Percentiles rank a stretch among this genome's conserved stretches.
These are phyloP conservation scores for Ischnura elegans DNA, from an alignment of 2,888 invertebrate species.

Conservation along the genomic window DNA sequence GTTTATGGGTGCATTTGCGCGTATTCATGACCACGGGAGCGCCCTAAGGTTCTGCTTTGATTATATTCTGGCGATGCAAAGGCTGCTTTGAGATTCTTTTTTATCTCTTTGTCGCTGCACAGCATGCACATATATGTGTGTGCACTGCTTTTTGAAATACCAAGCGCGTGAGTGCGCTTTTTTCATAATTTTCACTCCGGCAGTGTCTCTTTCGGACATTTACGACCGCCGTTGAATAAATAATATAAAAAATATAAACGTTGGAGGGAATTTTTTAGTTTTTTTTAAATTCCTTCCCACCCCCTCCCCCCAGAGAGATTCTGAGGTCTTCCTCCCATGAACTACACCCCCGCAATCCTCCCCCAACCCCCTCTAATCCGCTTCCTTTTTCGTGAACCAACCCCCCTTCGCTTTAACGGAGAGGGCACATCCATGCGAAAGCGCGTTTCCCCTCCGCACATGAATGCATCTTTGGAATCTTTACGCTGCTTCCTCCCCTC, in stretches of 20 bases:
- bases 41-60: background rate
- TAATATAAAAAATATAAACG: background rate
- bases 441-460: background rate
- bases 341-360: background rate
- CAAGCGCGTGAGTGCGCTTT: too few relatives aligned
- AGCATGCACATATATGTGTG: background rate
- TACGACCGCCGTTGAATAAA: background rate
- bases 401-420: background rate
- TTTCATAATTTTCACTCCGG: slow-evolving; percentile 6
- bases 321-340: background rate
- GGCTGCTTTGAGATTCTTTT: background rate
- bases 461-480: slow-evolving; percentile 27
- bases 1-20: background rate
- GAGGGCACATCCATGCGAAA: background rate
- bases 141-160: background rate
- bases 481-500: background rate
- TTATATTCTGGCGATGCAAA: background rate
- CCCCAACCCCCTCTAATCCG: background rate
- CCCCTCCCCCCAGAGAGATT: too few relatives aligned
- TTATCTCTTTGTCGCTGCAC: background rate
- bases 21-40: background rate
- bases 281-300: too few relatives aligned
- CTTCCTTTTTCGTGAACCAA: background rate
- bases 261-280: background rate
- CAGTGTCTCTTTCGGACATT: background rate